Conservation (phyloP, 2,888 invertebrate species). For the Platerodrilus igneus region DNA sequence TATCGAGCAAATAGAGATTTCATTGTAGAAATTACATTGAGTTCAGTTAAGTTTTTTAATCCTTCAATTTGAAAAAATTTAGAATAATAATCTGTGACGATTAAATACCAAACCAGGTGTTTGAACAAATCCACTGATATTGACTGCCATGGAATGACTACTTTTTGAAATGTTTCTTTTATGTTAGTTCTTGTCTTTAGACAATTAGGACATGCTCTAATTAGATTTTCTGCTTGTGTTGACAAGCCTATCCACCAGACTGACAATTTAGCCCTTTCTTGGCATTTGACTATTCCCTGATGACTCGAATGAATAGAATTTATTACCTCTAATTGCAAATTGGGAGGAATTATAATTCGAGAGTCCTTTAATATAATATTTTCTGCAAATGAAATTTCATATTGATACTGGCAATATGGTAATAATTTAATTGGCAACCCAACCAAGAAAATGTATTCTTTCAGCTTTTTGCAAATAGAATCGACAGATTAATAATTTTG, state of each 20-base stretch:
- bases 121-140: conserved; percentile 21
- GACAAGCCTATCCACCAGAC: conserved; percentile 21
- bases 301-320: conserved; percentile 17
- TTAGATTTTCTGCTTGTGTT: conserved; percentile 19
- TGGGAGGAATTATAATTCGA: conserved; percentile 20
- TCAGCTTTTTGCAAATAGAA: too few relatives aligned
- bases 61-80: too few relatives aligned
- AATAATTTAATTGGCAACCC: too few relatives aligned
- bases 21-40: too few relatives aligned
- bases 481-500: too few relatives aligned
- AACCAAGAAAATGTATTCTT: too few relatives aligned
- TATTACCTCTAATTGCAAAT: conserved; percentile 9
- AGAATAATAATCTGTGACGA: conserved; percentile 27
- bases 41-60: too few relatives aligned
- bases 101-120: conserved; percentile 12
- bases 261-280: conserved; percentile 13
- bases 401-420: conserved; percentile 21
- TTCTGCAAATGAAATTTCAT: conserved; percentile 23
- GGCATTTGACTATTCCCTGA: conserved; percentile 17
- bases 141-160: conserved; percentile 20
- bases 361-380: conserved; percentile 24
- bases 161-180: conserved; percentile 20
- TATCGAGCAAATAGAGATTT: too few relatives aligned
- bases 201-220: conserved; percentile 22
- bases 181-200: conserved; percentile 16